Evolutionary conservation across 2,113 vertebrate species (phyloP).

Genomic region (Cranoglanis bouderius): DNA sequence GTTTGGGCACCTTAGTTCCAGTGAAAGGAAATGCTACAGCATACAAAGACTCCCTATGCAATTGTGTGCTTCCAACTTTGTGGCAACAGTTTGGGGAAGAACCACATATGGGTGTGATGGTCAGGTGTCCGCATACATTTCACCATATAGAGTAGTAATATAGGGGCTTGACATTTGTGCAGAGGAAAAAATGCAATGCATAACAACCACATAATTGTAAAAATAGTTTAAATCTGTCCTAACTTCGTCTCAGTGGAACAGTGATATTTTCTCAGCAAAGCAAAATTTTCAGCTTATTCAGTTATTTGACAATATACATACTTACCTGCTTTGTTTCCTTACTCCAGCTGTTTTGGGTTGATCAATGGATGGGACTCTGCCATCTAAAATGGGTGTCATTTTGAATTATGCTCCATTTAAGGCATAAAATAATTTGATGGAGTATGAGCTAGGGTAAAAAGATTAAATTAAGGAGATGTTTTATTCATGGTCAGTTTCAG

Average conservation of each 20-base stretch:
- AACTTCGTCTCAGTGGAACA: neutral
- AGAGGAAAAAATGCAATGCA: neutral
- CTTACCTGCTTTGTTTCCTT: constrained; percentile 18
- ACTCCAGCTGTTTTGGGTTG: constrained; percentile 23
- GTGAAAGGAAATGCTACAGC: neutral
- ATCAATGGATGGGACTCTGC: constrained; percentile 22
- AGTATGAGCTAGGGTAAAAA: constrained; percentile 53
- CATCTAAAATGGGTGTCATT: constrained; percentile 41
- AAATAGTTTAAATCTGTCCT: neutral
- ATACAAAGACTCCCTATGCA: neutral
- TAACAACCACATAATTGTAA: neutral
- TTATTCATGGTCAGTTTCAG: constrained; percentile 60
- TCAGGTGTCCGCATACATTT: neutral
- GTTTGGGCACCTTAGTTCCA: neutral
- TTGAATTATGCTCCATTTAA: constrained; percentile 50
- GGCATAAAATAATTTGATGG: constrained; percentile 55
- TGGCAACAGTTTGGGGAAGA: neutral
- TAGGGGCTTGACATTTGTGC: neutral
- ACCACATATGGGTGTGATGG: neutral
- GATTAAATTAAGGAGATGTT: constrained; percentile 58
- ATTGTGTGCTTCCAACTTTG: neutral
- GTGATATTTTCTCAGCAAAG: neutral
- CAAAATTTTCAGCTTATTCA: neutral
- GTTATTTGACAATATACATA: neutral
- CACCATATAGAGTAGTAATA: neutral